Evolutionary conservation across 2,113 vertebrate species (phyloP).

Genomic region (Donacobius atricapilla): DNA sequence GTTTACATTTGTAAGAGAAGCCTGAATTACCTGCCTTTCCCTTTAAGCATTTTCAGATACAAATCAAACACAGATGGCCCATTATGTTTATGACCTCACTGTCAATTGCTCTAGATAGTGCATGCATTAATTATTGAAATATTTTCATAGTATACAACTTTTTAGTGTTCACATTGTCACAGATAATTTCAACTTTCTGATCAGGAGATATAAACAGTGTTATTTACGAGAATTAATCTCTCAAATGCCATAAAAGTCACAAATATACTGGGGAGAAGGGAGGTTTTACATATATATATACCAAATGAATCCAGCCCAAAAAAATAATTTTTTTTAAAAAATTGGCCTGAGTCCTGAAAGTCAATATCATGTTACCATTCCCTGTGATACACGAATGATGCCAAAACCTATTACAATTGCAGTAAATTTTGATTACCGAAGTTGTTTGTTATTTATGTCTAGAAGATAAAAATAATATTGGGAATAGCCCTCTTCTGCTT

Average conservation of each 20-base stretch:
- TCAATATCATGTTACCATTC: constrained; percentile 56
- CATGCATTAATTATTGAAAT: constrained; percentile 79
- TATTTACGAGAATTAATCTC: constrained; percentile 71
- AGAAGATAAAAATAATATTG: constrained; percentile 71
- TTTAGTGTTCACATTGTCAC: constrained; percentile 64
- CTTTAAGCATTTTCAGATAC: constrained; percentile 74
- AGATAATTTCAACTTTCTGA: constrained; percentile 76
- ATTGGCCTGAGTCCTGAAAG: constrained; percentile 44
- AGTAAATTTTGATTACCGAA: constrained; percentile 73
- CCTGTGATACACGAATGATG: constrained; percentile 61
- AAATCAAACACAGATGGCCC: constrained; percentile 80
- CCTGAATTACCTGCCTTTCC: constrained; percentile 73
- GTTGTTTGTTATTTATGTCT: constrained; percentile 72
- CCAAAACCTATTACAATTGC: constrained; percentile 69
- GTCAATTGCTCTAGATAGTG: constrained; percentile 76
- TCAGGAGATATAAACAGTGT: constrained; percentile 60
- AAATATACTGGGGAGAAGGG: not conserved
- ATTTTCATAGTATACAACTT: constrained; percentile 76
- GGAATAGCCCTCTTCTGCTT: constrained; percentile 44
- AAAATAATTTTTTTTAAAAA: not conserved
- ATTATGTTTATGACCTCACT: constrained; percentile 76
- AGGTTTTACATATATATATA: not conserved
- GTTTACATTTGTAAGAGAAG: constrained; percentile 53
- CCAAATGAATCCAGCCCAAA: not conserved
- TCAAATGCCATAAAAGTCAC: constrained; percentile 51